Conservation (phyloP, 2,113 vertebrate species). For the Marmota monax region DNA sequence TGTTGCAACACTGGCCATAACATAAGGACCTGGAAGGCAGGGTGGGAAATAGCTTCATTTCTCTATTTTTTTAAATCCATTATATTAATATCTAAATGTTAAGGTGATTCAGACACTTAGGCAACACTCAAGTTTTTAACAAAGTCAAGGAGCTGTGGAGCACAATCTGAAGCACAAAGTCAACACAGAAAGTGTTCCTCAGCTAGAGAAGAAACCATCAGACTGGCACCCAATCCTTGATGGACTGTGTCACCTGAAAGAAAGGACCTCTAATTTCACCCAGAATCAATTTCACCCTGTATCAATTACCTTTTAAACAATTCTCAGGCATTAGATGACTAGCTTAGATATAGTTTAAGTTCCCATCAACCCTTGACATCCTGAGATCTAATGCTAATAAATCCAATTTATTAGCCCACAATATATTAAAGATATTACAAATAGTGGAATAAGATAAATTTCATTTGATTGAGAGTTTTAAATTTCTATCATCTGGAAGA, state of each 20-base stretch:
- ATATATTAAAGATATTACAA: not conserved
- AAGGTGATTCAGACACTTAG: not conserved
- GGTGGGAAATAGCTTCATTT: constrained; percentile 28
- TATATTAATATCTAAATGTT: constrained; percentile 5
- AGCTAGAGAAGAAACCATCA: not conserved
- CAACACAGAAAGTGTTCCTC: not conserved
- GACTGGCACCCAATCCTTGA: not conserved
- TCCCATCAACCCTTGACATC: not conserved
- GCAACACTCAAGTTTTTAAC: not conserved
- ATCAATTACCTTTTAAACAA: not conserved
- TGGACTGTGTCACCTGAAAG: not conserved
- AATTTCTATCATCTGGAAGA: not conserved
- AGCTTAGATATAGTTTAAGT: not conserved
- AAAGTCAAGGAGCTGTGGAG: not conserved
- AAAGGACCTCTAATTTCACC: not conserved
- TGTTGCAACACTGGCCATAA: constrained; percentile 89
- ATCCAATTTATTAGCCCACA: not conserved
- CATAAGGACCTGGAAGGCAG: constrained; percentile 87
- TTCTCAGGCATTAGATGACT: not conserved
- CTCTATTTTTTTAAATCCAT: constrained; percentile 47
- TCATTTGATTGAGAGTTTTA: not conserved
- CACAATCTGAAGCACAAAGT: not conserved
- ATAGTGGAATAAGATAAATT: not conserved
- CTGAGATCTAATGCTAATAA: not conserved
- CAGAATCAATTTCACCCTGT: not conserved